Conservation (phyloP, 2,888 invertebrate species). For the Acanthosoma haemorrhoidale region DNA sequence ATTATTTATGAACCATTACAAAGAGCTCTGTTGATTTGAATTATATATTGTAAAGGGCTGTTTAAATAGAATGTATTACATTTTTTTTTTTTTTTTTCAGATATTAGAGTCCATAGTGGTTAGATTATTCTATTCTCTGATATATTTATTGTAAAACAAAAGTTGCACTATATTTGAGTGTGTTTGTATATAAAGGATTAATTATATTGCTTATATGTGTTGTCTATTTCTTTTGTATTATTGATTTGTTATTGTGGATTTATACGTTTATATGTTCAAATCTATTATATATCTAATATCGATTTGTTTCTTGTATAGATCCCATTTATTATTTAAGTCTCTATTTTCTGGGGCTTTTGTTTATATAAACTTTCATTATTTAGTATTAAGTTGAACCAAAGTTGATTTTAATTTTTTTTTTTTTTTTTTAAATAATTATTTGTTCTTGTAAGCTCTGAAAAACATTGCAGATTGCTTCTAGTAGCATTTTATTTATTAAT, state of each 20-base stretch:
- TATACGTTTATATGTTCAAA: constrained; percentile 29
- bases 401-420: constrained; percentile 9
- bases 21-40: not conserved
- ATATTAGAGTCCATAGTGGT: constrained; percentile 5
- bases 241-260: constrained; percentile 29
- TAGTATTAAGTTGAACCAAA: constrained; percentile 30
- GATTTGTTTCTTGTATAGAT: constrained; percentile 24
- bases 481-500: constrained; percentile 30
- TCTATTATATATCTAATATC: constrained; percentile 20
- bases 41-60: not conserved
- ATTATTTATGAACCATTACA: not conserved
- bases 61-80: not conserved
- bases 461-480: constrained; percentile 20
- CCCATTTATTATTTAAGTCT: constrained; percentile 13
- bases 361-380: not conserved
- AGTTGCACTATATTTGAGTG: constrained; percentile 13
- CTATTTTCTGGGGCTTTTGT: constrained; percentile 28
- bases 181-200: constrained; percentile 27
- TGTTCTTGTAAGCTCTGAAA: constrained; percentile 15
- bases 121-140: not conserved
- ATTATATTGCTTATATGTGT: constrained; percentile 27
- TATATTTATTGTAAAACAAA: constrained; percentile 19
- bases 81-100: constrained; percentile 5
- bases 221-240: constrained; percentile 23
- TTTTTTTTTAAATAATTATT: not conserved